Evolutionary conservation across 1,140 invertebrate genomes (phyloP), one percentile per base, ranked within the genome.

Genomic region (Brachionus rubens): DNA sequence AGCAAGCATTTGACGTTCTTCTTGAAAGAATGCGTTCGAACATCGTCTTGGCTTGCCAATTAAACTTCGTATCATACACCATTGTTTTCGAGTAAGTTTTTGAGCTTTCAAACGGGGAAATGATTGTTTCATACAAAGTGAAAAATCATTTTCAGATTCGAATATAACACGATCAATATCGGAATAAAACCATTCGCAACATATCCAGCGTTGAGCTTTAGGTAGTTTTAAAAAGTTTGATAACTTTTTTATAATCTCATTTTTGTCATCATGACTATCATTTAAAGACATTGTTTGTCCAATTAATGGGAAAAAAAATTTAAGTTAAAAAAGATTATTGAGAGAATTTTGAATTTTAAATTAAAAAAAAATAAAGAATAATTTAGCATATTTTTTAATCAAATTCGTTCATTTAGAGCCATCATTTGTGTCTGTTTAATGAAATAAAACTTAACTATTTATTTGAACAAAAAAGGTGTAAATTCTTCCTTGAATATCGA

Each of bases 121-220:
- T 5, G 92, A 91, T 84, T 98, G 95, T 82, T 90, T 91, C 16
- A 99, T 85, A 82, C 94, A 96, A 54, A 93, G 91, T 85, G 91
- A 91, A 82, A 98, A 98, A 86, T 98, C 96, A 86, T 98, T 98
- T 80, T 97, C 93, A 56, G 92, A 93, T 78, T 92, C 89, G 85
- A 99, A 98, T 9, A 99, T 86, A 54, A 92, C 90, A 81, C 91
- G 92, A 83, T 98, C 95, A 79, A 98, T 91, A 82, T 96, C 97
- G 79, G 94, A 98, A 83, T 98, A 99, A 86, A 99, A 99, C 90
- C 94, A 98, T 83, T 99, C 96, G 85, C 94, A 97, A 82, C 93
- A 97, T 1, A 98, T 94, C 94, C 94, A 99, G 86, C 95, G 96
- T 83, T 98, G 95, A 21, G 96, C 96, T 87, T 98, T 98, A 0